Evolutionary conservation across 2,113 vertebrate genomes (phyloP), one percentile per base, ranked within the genome.

Genomic region (Scatophagus argus): DNA sequence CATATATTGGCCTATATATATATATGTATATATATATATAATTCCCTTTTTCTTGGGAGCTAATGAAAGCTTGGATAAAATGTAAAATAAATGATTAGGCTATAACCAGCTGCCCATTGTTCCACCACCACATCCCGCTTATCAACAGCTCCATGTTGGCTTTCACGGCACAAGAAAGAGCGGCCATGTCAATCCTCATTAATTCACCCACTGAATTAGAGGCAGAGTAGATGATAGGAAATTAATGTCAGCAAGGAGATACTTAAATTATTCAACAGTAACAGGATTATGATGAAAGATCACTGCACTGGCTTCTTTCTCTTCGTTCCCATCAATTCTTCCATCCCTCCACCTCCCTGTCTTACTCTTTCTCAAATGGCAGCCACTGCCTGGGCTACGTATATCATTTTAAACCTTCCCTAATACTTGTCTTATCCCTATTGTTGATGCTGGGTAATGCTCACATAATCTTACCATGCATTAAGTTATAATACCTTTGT

Each of bases 201-300:
- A 90, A 92, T 91, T 91, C 87, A 92, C 86, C 83, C 76, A 61
- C 68, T 79, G 85, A 92, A 92, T 92, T 92, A 92, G 74, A 86
- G 66, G 76, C 81, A 88, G 84, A 84, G 83, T 83, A 88, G 87
- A 91, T 93, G 90, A 93, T 93, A 90, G 90, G 85, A 93, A 94
- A 93, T 93, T 75, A 93, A 93, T 88, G 90, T 93, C 88, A 88
- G 89, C 86, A 75, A 93, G 89, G 85, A 91, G 81, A 89, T 74
- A 89, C 86, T 89, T 93, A 81, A 93, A 93, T 93, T 91, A 93
- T 93, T 93, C 91, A 93, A 79, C 87, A 89, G 84, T 93, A 93
- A 93, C 80, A 86, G 87, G 91, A 92, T 94, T 92, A 92, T 85
- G 91, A 93, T 90, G 88, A 91, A 91, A 93, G 86, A 93, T 92